These are phyloP conservation scores for Amiota communis DNA, from an alignment of 2,888 invertebrate genomes.

Conservation along the genomic window DNA sequence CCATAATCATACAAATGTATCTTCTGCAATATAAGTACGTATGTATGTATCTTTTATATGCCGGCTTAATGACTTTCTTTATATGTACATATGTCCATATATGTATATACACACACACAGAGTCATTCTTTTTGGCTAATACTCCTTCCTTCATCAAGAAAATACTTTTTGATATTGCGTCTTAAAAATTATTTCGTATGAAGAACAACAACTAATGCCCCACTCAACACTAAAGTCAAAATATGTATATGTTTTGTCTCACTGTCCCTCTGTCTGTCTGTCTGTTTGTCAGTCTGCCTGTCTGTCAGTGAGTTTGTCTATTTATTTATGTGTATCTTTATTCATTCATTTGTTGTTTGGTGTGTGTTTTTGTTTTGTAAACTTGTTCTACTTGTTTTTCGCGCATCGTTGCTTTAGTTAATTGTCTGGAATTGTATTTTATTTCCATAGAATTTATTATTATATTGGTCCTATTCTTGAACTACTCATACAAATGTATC, in stretches of 20 bases:
- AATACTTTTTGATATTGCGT: too few relatives aligned
- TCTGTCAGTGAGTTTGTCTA: not conserved
- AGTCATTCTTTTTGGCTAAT: too few relatives aligned
- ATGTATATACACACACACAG: too few relatives aligned
- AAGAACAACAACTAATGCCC: too few relatives aligned
- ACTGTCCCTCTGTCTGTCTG: not conserved
- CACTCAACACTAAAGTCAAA: not conserved
- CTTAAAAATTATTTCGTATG: too few relatives aligned
- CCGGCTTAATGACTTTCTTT: too few relatives aligned
- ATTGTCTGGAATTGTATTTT: constrained; percentile 20
- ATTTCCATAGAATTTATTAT: not conserved
- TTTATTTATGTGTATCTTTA: not conserved
- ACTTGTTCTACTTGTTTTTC: constrained; percentile 29
- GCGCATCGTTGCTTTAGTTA: constrained; percentile 26
- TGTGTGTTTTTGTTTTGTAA: constrained; percentile 9
- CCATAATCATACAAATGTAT: too few relatives aligned
- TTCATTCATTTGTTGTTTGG: not conserved
- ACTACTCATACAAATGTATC: not conserved
- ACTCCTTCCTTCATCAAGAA: too few relatives aligned
- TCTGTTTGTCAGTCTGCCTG: not conserved
- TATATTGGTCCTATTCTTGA: not conserved
- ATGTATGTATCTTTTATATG: too few relatives aligned
- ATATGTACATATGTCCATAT: too few relatives aligned
- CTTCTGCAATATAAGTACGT: too few relatives aligned
- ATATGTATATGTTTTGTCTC: not conserved